Base-by-base conservation (phyloP, 2,888 invertebrate species). In the Julus scanicus region DNA sequence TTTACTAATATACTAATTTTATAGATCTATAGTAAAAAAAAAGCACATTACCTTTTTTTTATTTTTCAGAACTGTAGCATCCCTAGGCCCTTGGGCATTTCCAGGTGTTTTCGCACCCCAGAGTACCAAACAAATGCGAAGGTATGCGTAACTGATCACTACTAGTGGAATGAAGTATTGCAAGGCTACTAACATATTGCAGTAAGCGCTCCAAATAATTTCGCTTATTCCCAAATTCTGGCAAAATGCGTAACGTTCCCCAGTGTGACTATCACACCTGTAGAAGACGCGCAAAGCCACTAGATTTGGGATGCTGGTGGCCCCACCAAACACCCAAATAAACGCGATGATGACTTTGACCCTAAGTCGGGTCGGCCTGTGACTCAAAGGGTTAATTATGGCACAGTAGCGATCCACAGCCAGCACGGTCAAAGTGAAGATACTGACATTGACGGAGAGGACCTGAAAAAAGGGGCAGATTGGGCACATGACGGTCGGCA, bases 401-500 rank as follows among this genome's bases (percentile, higher is more conserved):
- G 93, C 93, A 37, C 92, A 92, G 92, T 97, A 97, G 40, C 97
- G 94, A 92, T 97, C 97, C 88, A 97, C 94, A 0, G 97, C 96
- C 89, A 97, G 97, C 87, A 96, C 96, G 15, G 96, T 96, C 37
- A 97, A 93, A 0, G 97, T 97, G 91, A 97, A 96, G 53, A 97
- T 96, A 90, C 96, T 96, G n/a, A 97, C 97, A 91, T 96, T 97
- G 1, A 97, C 96, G 90, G 96, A 96, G 20, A 97, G 93, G 0
- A 96, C 86, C 17, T 87, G 97, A 13, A 97, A 95, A 92, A 97
- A 97, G 0, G 97, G 97, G 90, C 97, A 97, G 92, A 97, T 95
- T 0, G 96, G 95, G 92, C 97, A 97, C 95, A 97, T 96, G 92
- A 97, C 96, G 91, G 95, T 93, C 0, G 97, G 97, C 86, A 97